Evolutionary conservation across 1,140 invertebrate species (phyloP).

Genomic region (Atta colombica): DNA sequence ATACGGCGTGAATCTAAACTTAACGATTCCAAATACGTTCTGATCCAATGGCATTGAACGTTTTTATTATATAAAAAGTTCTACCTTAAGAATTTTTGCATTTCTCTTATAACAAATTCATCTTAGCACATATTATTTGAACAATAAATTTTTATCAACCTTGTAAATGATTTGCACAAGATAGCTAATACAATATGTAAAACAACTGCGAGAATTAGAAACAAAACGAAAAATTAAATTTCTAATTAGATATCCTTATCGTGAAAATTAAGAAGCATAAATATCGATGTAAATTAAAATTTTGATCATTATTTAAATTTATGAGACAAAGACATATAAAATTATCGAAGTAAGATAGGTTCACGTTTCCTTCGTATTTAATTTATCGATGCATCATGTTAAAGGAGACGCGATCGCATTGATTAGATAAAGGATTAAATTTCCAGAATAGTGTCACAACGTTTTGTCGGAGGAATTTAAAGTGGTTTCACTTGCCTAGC

Average conservation of each 20-base stretch:
- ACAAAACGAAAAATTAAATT: neutral
- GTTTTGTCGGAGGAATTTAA: conserved; percentile 62
- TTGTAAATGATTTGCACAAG: neutral
- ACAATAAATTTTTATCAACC: neutral
- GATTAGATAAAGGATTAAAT: conserved; percentile 44
- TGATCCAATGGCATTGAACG: conserved; percentile 34
- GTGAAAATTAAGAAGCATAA: neutral
- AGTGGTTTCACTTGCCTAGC: conserved; percentile 90
- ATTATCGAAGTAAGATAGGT: neutral
- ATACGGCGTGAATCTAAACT: conserved; percentile 94
- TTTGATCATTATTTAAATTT: conserved; percentile 9
- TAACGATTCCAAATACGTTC: conserved; percentile 75
- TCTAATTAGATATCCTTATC: neutral
- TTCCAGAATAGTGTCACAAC: conserved; percentile 34
- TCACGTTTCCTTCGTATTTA: conserved; percentile 15
- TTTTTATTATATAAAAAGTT: neutral
- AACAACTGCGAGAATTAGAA: neutral
- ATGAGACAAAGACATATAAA: neutral
- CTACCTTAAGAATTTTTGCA: neutral
- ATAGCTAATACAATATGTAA: neutral
- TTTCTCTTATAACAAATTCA: neutral
- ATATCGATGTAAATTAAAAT: conserved; percentile 5
- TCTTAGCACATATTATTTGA: neutral
- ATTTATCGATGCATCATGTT: neutral
- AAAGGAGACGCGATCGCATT: conserved; percentile 9